These are phyloP conservation scores for Nestor notabilis DNA, from an alignment of 2,113 vertebrate species.

Conservation along the genomic window DNA sequence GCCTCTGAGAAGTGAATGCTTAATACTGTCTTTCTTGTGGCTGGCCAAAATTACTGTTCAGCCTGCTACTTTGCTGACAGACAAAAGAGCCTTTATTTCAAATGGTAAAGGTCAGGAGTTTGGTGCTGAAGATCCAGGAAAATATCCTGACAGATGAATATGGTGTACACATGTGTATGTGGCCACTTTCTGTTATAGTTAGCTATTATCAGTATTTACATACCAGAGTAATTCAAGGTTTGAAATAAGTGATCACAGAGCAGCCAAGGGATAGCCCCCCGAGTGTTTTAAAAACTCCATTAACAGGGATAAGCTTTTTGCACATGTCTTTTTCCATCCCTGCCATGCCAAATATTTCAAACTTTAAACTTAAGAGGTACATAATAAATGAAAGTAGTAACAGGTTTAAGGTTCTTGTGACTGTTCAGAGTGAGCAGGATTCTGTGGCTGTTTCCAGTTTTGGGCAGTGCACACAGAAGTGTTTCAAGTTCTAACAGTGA, in stretches of 20 bases:
- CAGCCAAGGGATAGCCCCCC: neutral
- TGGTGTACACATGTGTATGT: neutral
- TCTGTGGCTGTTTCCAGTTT: neutral
- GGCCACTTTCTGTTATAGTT: neutral
- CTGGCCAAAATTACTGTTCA: constrained; percentile 1
- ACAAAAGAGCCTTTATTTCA: constrained; percentile 33
- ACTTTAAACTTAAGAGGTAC: neutral
- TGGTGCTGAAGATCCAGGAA: neutral
- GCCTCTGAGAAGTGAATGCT: neutral
- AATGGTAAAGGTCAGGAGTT: neutral
- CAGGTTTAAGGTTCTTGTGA: neutral
- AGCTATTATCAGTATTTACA: constrained; percentile 16
- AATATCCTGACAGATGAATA: neutral
- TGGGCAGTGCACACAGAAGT: neutral
- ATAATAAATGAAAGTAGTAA: neutral
- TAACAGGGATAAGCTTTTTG: neutral
- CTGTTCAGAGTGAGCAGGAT: neutral
- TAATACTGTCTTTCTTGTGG: neutral
- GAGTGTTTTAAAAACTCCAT: neutral
- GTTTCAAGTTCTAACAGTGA: neutral
- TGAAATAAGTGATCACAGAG: neutral
- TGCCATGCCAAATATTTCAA: neutral
- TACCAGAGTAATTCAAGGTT: neutral
- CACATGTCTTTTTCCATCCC: neutral
- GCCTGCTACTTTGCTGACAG: neutral